Conservation (phyloP, 1,140 invertebrate genomes). For the Holotrichia oblita region DNA sequence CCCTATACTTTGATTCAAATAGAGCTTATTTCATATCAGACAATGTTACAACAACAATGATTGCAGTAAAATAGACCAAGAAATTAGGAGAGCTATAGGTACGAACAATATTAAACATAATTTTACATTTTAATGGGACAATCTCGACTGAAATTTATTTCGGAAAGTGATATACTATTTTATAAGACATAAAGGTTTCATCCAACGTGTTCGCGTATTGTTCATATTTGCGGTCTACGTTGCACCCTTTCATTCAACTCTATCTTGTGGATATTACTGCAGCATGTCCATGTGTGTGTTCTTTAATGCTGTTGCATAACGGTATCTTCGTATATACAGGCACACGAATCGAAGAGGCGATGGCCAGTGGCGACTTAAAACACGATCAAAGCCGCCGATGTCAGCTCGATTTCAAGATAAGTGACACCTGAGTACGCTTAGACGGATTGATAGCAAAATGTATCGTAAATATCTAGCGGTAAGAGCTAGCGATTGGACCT, state of each 20-base stretch:
- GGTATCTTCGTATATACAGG: conserved; percentile 21
- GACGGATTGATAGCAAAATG: conserved; percentile 47
- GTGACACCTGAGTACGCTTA: conserved; percentile 42
- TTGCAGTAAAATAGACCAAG: no score
- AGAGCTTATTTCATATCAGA: no score
- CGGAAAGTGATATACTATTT: no score
- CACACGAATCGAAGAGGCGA: conserved; percentile 39
- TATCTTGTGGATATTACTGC: not conserved
- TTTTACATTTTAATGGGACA: no score
- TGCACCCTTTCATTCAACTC: not conserved
- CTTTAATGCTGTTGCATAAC: conserved; percentile 26
- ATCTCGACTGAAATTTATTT: no score
- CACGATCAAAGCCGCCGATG: conserved; percentile 44
- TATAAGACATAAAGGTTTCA: not conserved
- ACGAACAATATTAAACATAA: no score
- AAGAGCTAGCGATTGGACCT: not conserved
- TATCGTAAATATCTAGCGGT: conserved; percentile 43
- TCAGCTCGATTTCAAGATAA: conserved; percentile 45
- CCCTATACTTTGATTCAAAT: no score
- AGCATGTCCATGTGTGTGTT: not conserved
- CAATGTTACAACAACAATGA: no score
- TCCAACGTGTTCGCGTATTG: not conserved
- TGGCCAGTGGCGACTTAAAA: conserved; percentile 42
- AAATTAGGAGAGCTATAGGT: no score
- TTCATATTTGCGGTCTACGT: not conserved